A percentile compares a stretch with the other conserved stretches of the same genome.
Evolutionary conservation across 2,888 invertebrate species (phyloP).

Genomic region (Archips xylosteana): DNA sequence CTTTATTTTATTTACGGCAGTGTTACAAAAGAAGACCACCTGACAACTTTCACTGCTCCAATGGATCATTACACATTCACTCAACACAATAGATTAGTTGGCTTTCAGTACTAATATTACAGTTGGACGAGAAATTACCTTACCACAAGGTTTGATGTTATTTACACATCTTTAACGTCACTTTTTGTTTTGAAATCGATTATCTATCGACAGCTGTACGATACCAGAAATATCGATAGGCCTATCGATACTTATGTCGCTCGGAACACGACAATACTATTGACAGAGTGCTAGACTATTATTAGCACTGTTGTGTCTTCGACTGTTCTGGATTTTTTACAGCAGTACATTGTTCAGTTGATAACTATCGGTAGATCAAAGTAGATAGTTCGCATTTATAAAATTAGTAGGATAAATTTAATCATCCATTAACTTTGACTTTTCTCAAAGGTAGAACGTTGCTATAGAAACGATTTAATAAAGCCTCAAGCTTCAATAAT

Average conservation of each 20-base stretch:
- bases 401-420: no score
- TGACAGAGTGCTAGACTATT: no score
- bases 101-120: conserved; percentile 2
- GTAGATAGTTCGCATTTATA: no score
- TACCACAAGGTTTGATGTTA: background rate
- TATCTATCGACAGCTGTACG: no score
- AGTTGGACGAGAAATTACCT: background rate
- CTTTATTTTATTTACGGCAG: conserved; percentile 33
- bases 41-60: conserved; percentile 34
- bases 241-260: no score
- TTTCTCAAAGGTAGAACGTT: background rate
- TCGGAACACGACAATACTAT: no score
- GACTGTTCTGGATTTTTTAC: no score
- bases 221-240: no score
- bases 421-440: background rate
- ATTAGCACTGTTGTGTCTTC: no score
- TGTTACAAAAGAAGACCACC: conserved; percentile 28
- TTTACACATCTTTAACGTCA: background rate
- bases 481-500: background rate
- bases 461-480: background rate
- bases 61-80: conserved; percentile 32
- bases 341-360: no score
- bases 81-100: conserved; percentile 38
- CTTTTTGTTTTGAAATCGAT: background rate
- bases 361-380: no score